Conservation (phyloP, 2,888 invertebrate species). For the Perithous albicinctus region DNA sequence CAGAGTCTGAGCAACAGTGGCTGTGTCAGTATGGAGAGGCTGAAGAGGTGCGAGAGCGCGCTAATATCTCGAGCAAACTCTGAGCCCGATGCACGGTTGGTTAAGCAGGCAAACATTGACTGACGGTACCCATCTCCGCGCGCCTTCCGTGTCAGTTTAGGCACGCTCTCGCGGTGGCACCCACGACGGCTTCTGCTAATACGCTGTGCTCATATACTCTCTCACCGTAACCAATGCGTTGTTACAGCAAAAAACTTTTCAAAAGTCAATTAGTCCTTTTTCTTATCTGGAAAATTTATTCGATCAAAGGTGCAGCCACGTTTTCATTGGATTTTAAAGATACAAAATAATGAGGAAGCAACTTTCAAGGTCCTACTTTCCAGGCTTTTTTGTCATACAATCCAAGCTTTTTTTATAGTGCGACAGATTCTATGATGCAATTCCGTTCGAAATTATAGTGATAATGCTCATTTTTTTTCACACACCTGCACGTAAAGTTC, state of each 20-base stretch:
- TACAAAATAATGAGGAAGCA: no score
- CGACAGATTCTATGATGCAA: no score
- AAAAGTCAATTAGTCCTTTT: background rate
- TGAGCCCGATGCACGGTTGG: constrained; percentile 76
- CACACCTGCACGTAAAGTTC: no score
- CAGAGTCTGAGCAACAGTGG: constrained; percentile 39
- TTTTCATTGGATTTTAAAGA: no score
- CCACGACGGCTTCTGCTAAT: constrained; percentile 53
- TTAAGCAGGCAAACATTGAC: constrained; percentile 82
- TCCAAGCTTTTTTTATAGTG: no score
- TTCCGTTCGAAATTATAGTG: no score
- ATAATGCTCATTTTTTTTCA: no score
- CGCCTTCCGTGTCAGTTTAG: constrained; percentile 70
- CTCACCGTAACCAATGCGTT: background rate
- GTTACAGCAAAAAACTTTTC: background rate
- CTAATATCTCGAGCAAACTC: constrained; percentile 79
- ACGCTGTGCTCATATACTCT: constrained; percentile 37
- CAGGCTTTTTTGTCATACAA: no score
- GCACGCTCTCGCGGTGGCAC: constrained; percentile 63
- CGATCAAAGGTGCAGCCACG: no score
- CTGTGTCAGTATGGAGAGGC: constrained; percentile 62
- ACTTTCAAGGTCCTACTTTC: no score
- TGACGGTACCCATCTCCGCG: constrained; percentile 73
- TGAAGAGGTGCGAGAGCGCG: constrained; percentile 73
- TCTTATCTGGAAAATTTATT: no score